Conservation (phyloP, 2,113 vertebrate genomes). For the Corynorhinus townsendii region DNA sequence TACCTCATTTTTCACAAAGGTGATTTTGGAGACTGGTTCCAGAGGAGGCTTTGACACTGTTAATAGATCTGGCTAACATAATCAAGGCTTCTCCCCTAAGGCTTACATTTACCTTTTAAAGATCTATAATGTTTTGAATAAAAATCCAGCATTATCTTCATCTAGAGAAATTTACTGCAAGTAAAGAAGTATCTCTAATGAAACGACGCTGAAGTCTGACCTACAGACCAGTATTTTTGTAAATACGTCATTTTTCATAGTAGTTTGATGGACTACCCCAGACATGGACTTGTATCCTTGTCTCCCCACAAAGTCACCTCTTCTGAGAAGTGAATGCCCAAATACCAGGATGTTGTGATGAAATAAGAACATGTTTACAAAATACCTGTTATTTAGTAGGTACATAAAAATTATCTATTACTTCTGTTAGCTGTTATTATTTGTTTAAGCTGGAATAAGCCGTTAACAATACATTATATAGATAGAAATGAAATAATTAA, state of each 20-base stretch:
- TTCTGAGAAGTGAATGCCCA: background rate
- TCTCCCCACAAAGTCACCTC: background rate
- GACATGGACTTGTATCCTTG: background rate
- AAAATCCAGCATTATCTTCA: background rate
- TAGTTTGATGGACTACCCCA: background rate
- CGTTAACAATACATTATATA: background rate
- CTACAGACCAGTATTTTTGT: background rate
- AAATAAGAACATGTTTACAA: background rate
- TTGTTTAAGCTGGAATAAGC: background rate
- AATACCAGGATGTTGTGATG: background rate
- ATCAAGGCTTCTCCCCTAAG: background rate
- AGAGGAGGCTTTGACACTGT: background rate
- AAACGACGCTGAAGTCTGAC: background rate
- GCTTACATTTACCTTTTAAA: background rate
- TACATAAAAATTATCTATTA: background rate
- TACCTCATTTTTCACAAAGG: conserved; percentile 40
- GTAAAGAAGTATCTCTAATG: background rate
- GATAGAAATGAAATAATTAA: background rate
- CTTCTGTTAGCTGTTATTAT: background rate
- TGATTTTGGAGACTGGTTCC: background rate
- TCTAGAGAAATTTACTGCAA: background rate
- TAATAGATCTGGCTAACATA: background rate
- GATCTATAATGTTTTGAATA: background rate
- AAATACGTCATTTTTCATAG: background rate
- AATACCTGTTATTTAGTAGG: background rate